These are phyloP conservation scores for Solenopsis fugax DNA, from an alignment of 1,140 invertebrate species.

Conservation along the genomic window DNA sequence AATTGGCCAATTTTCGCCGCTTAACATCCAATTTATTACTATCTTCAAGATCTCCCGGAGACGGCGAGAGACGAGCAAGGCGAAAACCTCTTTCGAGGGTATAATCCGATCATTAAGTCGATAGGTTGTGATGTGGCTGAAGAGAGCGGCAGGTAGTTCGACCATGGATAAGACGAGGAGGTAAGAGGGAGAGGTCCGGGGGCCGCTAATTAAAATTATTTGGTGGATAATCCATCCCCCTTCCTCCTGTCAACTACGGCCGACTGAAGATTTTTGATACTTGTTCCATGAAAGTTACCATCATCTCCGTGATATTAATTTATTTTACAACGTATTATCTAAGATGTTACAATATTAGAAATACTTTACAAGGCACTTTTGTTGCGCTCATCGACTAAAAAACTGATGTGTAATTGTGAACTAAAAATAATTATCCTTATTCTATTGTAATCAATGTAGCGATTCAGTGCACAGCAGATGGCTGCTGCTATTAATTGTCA, in stretches of 20 bases:
- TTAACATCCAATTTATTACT: slow-evolving; percentile 84
- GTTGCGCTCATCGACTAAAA: not conserved
- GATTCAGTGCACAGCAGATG: not conserved
- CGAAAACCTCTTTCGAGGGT: slow-evolving; percentile 74
- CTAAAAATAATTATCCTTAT: slow-evolving; percentile 4
- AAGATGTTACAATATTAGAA: not conserved
- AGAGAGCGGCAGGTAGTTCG: slow-evolving; percentile 53
- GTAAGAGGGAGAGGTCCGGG: not conserved
- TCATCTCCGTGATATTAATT: slow-evolving; percentile 27
- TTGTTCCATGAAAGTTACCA: slow-evolving; percentile 17
- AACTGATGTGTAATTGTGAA: not conserved
- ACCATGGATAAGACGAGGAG: not conserved
- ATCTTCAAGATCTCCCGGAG: slow-evolving; percentile 72
- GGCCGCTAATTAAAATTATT: slow-evolving; percentile 79
- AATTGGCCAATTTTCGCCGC: slow-evolving; percentile 84
- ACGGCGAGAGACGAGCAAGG: slow-evolving; percentile 56
- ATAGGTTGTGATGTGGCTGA: slow-evolving; percentile 69
- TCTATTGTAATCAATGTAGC: not conserved
- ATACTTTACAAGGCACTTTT: not conserved
- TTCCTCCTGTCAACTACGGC: slow-evolving; percentile 18
- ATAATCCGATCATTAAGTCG: slow-evolving; percentile 77
- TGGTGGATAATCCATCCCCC: slow-evolving; percentile 65
- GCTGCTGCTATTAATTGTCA: not conserved
- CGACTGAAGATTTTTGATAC: slow-evolving; percentile 26
- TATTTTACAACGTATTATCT: not conserved